phyloP scores from a whole-genome alignment of 1,140 invertebrate genomes.

The Trypoxylus dichotomus region DNA sequence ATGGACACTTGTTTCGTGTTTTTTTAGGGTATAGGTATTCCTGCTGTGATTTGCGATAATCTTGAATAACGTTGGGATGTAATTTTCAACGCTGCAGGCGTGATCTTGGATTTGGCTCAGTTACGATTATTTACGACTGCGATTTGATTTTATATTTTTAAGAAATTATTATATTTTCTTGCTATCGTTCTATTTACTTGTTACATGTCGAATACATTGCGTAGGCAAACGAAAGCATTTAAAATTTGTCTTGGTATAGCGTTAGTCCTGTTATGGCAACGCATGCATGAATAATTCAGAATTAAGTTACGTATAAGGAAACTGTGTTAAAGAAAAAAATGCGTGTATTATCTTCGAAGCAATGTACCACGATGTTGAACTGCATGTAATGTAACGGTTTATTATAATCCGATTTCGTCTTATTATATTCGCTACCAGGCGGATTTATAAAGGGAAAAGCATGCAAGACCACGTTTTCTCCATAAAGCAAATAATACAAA shows the following conservation, averaged over 20 bases:
- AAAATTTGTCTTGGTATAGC: neutral
- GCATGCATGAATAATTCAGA: neutral
- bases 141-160: neutral
- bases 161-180: neutral
- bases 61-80: neutral
- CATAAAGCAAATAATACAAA: too few species aligned
- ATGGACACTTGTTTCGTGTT: constrained; percentile 16
- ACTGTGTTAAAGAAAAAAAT: neutral
- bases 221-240: neutral
- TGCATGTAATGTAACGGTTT: neutral
- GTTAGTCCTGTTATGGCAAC: neutral
- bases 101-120: neutral
- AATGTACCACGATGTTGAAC: neutral
- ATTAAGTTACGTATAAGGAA: neutral
- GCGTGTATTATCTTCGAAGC: neutral
- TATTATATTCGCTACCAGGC: too few species aligned
- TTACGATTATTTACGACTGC: neutral
- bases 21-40: constrained; percentile 17
- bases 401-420: neutral
- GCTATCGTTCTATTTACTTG: neutral
- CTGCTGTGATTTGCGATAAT: neutral
- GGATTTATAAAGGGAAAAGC: too few species aligned
- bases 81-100: neutral
- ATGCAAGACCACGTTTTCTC: too few species aligned
- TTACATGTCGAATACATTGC: neutral